phyloP scores from a whole-genome alignment of 2,113 vertebrate species.

The Calypte anna region DNA sequence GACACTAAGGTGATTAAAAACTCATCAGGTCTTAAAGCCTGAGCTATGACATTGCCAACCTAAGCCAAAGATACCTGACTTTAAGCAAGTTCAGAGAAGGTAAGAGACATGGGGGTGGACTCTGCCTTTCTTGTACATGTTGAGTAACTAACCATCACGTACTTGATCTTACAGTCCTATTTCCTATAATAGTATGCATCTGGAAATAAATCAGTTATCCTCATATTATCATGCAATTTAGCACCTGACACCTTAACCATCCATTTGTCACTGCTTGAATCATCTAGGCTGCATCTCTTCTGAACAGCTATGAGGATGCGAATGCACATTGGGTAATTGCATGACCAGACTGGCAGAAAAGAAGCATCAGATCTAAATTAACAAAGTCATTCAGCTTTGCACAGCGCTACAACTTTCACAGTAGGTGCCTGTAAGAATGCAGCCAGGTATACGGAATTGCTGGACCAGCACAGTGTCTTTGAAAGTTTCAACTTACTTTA shows the following conservation, averaged over 20 bases:
- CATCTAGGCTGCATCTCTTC: background rate
- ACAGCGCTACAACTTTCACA: background rate
- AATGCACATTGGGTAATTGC: background rate
- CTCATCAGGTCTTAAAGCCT: slow-evolving; percentile 43
- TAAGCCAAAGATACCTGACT: slow-evolving; percentile 65
- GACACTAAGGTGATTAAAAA: slow-evolving; percentile 63
- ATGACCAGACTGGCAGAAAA: background rate
- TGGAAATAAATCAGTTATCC: background rate
- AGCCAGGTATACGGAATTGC: background rate
- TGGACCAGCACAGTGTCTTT: background rate
- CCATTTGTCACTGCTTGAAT: background rate
- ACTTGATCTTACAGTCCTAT: background rate
- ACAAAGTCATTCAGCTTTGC: background rate
- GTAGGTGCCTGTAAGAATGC: background rate
- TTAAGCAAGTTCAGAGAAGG: slow-evolving; percentile 63
- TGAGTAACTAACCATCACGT: background rate
- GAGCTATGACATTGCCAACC: slow-evolving; percentile 32
- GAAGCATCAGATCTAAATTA: background rate
- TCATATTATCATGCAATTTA: background rate
- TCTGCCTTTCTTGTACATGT: background rate
- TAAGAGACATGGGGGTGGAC: background rate
- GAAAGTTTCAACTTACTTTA: background rate
- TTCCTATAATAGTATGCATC: background rate
- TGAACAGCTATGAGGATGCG: background rate
- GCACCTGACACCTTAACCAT: background rate